Conservation (phyloP, 2,113 vertebrate species). For the Misgurnus mizolepis region DNA sequence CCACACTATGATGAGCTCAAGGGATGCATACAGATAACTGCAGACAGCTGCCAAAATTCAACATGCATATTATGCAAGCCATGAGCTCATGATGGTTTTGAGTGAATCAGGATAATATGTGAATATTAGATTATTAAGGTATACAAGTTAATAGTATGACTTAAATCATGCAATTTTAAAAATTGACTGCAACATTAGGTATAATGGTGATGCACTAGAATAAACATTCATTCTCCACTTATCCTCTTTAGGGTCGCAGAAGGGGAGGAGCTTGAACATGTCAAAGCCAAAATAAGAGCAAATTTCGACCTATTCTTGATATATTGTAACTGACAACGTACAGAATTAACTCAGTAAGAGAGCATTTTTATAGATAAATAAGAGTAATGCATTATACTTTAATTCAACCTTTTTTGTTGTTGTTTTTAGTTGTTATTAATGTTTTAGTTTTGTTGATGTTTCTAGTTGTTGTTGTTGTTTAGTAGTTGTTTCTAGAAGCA, state of each 20-base stretch:
- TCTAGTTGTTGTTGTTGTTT: too few species aligned
- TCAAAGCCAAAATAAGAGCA: background rate
- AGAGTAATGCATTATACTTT: background rate
- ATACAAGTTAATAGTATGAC: too few species aligned
- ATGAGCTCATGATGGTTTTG: background rate
- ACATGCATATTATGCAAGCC: background rate
- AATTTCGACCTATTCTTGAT: background rate
- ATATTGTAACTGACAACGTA: background rate
- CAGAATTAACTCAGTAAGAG: background rate
- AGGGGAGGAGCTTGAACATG: background rate
- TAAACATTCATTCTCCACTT: background rate
- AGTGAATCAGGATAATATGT: background rate
- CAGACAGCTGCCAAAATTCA: background rate
- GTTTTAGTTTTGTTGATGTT: too few species aligned
- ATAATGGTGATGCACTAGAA: background rate
- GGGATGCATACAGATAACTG: conserved; percentile 16
- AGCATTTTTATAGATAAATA: background rate
- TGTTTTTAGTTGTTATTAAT: too few species aligned
- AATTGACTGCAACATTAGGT: too few species aligned
- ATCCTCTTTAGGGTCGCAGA: background rate
- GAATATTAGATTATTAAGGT: background rate
- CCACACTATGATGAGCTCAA: conserved; percentile 2
- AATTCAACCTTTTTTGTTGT: background rate
- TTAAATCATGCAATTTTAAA: too few species aligned
- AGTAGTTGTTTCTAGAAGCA: too few species aligned